Base-by-base conservation (phyloP, 2,888 invertebrate genomes). In the Steinernema carpocapsae region DNA sequence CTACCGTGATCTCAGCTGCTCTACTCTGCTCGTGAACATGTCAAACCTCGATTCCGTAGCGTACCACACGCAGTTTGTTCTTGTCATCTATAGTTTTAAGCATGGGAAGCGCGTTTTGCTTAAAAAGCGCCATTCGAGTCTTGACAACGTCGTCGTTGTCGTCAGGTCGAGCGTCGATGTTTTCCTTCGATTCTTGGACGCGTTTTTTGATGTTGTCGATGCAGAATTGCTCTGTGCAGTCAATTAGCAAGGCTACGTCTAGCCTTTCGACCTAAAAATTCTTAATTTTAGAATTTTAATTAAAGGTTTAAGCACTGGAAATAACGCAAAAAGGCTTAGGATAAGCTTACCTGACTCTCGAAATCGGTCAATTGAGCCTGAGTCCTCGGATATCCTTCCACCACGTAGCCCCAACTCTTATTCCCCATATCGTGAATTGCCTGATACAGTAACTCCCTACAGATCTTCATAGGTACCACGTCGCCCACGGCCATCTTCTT, bases 41-140 rank as follows among this genome's bases (percentile, higher is more conserved):
- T 45, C 45, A n/a, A n/a, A 73, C 73, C 76, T 52, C 32, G 26
- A 64, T 45, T 45, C 78, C 77, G 56, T 72, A 48, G 74, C 93
- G 91, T 89, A 94, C 94, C 86, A 95, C 94, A 77, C 92, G 92
- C 70, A 95, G 90, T 71, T 95, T 91, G 85, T 92, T 92, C 79
- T 92, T 92, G 82, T 92, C 92, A 86, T 95, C 95, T 88, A 95
- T 89, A 0, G 91, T 91, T 89, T 94, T 94, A 74, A 95, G 90
- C 93, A 95, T 93, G 0, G 94, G 94, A 82, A 95, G 90, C 0
- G 94, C 93, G 74, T 93, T 91, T 85, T 94, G 93, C 0, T 95
- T 91, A 89, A 95, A 95, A 76, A 94, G 91, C 88, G 94, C 94
- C 72, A 95, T 90, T 37, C 94, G 91, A 74, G 93, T 91, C 51